Percentiles rank a stretch among this genome's conserved stretches.
Evolutionary conservation across 2,113 vertebrate species (phyloP).

Genomic region (Peromyscus californicus): DNA sequence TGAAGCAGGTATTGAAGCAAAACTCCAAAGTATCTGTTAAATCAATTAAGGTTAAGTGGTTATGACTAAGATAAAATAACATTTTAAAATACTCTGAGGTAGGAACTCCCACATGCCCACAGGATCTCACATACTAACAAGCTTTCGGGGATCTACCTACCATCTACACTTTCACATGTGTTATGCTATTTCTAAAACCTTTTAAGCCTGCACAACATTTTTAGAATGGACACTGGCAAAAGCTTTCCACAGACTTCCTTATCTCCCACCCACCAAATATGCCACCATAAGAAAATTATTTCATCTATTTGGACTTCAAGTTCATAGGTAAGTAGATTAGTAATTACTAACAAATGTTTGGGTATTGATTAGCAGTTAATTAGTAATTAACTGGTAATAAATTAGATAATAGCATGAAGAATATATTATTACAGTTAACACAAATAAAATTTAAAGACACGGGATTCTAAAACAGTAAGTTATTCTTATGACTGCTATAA

Average conservation of each 20-base stretch:
- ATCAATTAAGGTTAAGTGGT: not conserved
- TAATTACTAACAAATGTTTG: not conserved
- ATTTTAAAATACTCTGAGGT: not conserved
- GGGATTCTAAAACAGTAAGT: not conserved
- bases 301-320: not conserved
- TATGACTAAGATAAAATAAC: not conserved
- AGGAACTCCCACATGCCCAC: not conserved
- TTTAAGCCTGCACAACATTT: not conserved
- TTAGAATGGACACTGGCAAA: slow-evolving; percentile 2
- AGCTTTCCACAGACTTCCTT: not conserved
- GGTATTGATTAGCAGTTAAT: not conserved
- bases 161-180: not conserved
- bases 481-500: not conserved
- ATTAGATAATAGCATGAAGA: not conserved
- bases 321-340: not conserved
- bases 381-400: not conserved
- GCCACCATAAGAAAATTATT: not conserved
- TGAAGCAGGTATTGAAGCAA: not conserved
- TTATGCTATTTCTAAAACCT: not conserved
- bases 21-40: not conserved
- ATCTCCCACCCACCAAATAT: not conserved
- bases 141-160: not conserved
- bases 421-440: not conserved
- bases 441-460: slow-evolving; percentile 17
- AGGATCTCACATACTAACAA: not conserved